Conservation (phyloP, 92 coral and sea anemone genomes). For the Siderastrea siderea region DNA sequence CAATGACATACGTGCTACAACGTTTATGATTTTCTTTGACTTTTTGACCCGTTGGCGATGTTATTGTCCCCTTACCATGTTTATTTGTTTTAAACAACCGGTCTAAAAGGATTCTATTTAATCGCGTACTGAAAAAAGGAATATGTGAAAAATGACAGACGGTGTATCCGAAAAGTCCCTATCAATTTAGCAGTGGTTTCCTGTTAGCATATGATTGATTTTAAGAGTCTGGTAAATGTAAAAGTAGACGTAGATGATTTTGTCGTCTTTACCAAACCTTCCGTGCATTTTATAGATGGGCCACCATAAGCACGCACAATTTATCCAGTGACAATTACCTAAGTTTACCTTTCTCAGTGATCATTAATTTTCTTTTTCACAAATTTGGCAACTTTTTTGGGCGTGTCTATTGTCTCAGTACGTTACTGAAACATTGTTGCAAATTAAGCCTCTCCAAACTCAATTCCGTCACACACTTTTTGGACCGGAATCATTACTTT, state of each 20-base stretch:
- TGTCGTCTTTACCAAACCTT: neutral
- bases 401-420: no score
- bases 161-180: neutral
- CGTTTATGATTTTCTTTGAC: neutral
- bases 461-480: neutral
- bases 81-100: constrained; percentile 17
- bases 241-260: neutral
- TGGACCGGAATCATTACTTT: neutral
- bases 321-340: neutral
- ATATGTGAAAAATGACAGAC: neutral
- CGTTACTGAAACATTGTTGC: neutral
- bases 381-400: no score
- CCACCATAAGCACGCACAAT: neutral
- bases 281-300: neutral
- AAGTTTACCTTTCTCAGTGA: no score
- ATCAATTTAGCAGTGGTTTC: constrained; percentile 9
- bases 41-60: constrained; percentile 16
- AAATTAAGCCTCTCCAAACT: neutral
- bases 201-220: neutral
- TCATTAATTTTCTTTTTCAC: no score
- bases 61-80: neutral
- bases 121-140: constrained; percentile 14
- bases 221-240: neutral
- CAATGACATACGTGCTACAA: neutral
- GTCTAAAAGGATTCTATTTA: neutral